Conservation (phyloP, 2,888 invertebrate genomes). For the Nysson spinosus region DNA sequence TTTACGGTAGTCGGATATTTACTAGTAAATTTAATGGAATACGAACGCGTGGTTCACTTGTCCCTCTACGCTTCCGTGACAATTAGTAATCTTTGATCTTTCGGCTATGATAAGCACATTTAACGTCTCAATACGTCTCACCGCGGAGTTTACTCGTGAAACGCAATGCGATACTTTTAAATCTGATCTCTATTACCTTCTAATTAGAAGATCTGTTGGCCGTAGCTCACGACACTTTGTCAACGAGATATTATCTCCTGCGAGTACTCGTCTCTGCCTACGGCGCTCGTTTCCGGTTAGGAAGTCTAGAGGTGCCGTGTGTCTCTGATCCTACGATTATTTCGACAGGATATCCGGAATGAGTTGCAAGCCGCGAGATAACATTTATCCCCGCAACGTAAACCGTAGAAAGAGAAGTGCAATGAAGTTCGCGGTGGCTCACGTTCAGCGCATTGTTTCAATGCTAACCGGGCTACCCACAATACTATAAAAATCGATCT, state of each 20-base stretch:
- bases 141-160: not conserved
- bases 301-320: conserved; percentile 28
- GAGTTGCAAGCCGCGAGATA: conserved; percentile 59
- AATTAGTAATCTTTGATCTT: conserved; percentile 11
- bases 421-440: conserved; percentile 5
- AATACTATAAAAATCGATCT: too few species aligned
- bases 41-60: conserved; percentile 1
- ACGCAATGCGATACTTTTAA: conserved; percentile 4
- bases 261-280: conserved; percentile 48
- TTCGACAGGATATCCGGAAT: conserved; percentile 71
- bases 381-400: conserved; percentile 38
- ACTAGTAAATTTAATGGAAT: conserved; percentile 10
- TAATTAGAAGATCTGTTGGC: conserved; percentile 50
- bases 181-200: conserved; percentile 42
- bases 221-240: conserved; percentile 54
- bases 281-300: conserved; percentile 55
- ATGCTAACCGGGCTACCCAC: conserved; percentile 19
- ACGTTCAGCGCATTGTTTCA: conserved; percentile 27
- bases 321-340: conserved; percentile 68
- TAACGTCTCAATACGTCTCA: conserved; percentile 11
- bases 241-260: conserved; percentile 59
- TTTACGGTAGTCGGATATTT: conserved; percentile 13
- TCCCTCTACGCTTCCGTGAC: not conserved
- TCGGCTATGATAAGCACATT: conserved; percentile 5
- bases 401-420: not conserved